These are phyloP conservation scores for Otus sunia DNA, from an alignment of 2,113 vertebrate species.

Conservation along the genomic window DNA sequence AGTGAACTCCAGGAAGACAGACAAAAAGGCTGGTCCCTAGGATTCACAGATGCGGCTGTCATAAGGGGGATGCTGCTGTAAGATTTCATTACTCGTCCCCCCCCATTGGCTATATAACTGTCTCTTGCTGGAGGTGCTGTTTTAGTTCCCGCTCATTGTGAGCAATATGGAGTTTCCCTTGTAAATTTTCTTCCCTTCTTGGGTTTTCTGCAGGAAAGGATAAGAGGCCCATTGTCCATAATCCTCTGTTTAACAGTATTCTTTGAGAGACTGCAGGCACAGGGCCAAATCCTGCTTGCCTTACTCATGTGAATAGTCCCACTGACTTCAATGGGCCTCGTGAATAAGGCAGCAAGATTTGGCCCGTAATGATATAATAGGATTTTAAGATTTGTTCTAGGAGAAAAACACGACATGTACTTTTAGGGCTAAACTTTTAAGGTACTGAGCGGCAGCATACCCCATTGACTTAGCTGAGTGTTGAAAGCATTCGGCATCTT, in stretches of 20 bases:
- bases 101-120: neutral
- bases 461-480: constrained; percentile 25
- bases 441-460: constrained; percentile 38
- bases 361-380: constrained; percentile 61
- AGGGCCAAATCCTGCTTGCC: constrained; percentile 61
- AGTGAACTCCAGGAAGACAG: neutral
- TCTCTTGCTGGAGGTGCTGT: constrained; percentile 39
- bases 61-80: neutral
- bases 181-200: constrained; percentile 54
- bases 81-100: neutral
- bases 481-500: constrained; percentile 50
- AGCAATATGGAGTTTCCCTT: constrained; percentile 47
- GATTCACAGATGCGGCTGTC: neutral
- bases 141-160: constrained; percentile 16
- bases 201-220: constrained; percentile 55
- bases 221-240: constrained; percentile 59
- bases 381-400: constrained; percentile 63
- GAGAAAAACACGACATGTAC: constrained; percentile 56
- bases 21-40: neutral
- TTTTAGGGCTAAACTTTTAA: constrained; percentile 56
- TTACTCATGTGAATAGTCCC: constrained; percentile 55
- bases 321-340: constrained; percentile 46
- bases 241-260: constrained; percentile 71
- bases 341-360: constrained; percentile 66
- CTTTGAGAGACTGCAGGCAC: constrained; percentile 68